Percentiles rank a stretch among this genome's conserved stretches.
Evolutionary conservation across 2,888 invertebrate genomes (phyloP).

Genomic region (Netelia fuscicornis): DNA sequence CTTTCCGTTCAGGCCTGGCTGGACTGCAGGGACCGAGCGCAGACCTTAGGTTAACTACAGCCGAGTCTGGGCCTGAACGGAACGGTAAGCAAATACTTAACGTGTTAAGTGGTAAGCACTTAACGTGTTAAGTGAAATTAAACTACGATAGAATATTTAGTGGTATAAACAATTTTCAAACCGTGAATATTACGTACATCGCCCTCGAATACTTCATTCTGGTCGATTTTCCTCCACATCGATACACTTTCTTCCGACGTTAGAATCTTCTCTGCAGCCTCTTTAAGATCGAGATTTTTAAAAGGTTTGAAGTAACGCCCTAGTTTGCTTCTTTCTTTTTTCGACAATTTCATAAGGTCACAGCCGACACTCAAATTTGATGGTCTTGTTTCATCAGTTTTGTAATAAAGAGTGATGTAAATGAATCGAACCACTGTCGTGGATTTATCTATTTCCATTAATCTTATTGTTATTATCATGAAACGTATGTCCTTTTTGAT

Average conservation of each 20-base stretch:
- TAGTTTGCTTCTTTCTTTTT: neutral
- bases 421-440: slow-evolving; percentile 13
- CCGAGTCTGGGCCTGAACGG: too few species aligned
- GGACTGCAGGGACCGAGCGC: too few species aligned
- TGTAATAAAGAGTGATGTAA: slow-evolving; percentile 65
- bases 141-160: neutral
- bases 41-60: too few species aligned
- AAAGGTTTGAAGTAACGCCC: slow-evolving; percentile 63
- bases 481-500: slow-evolving; percentile 51
- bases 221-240: neutral
- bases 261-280: slow-evolving; percentile 24
- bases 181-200: slow-evolving; percentile 12
- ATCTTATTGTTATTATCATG: slow-evolving; percentile 57
- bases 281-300: slow-evolving; percentile 41
- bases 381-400: slow-evolving; percentile 58
- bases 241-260: slow-evolving; percentile 3
- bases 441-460: slow-evolving; percentile 40
- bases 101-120: too few species aligned
- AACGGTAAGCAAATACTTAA: too few species aligned
- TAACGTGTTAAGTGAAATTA: neutral
- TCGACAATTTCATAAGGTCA: slow-evolving; percentile 1
- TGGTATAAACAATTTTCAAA: neutral
- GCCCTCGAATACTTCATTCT: slow-evolving; percentile 20
- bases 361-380: slow-evolving; percentile 55
- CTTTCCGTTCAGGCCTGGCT: too few species aligned